Base-by-base conservation (phyloP, 2,113 vertebrate species). In the Planiliza haematocheilus region DNA sequence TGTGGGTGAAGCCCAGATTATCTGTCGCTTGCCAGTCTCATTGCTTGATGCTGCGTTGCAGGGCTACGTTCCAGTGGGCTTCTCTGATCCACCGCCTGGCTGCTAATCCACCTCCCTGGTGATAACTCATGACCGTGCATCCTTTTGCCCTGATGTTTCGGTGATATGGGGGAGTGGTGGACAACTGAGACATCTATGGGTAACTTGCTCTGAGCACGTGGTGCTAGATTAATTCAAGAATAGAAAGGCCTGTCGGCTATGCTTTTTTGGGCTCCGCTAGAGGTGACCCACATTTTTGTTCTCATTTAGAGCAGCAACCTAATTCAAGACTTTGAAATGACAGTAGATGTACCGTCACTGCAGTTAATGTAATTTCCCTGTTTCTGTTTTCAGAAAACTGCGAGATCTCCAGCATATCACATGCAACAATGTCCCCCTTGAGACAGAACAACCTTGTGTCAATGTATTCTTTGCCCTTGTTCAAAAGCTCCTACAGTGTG, bases 111-210 rank as follows among this genome's bases (percentile, higher is more conserved):
- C 53, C 52, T 62, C 60, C 58, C 9, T 13, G 60, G 68, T 76
- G 83, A 88, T 79, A 89, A 93, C 90, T 93, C 77, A 82, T 83
- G 65, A 89, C 80, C 90, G 87, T 87, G 74, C 91, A 50, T 57
- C 90, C 86, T 86, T 68, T 82, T 90, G 72, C 71, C 79, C 86
- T 87, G 84, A 90, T 88, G 88, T 73, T 87, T 73, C 43, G 84
- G 85, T 95, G 95, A 96, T 93, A 98, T 97, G 96, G 96, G 95
- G 92, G 97, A 98, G 90, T 95, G 94, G 96, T 95, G 93, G 93
- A 93, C 93, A 63, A 59, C 93, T 79, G 92, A 94, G 84, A 90
- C 93, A 49, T 94, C 91, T 72, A 60, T 94, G 87, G 97, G 96
- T 99, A 95, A 90, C 16, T 78, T 75, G 13, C 14, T 14, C 38